Conservation (phyloP, 2,113 vertebrate species). For the Pogona vitticeps region DNA sequence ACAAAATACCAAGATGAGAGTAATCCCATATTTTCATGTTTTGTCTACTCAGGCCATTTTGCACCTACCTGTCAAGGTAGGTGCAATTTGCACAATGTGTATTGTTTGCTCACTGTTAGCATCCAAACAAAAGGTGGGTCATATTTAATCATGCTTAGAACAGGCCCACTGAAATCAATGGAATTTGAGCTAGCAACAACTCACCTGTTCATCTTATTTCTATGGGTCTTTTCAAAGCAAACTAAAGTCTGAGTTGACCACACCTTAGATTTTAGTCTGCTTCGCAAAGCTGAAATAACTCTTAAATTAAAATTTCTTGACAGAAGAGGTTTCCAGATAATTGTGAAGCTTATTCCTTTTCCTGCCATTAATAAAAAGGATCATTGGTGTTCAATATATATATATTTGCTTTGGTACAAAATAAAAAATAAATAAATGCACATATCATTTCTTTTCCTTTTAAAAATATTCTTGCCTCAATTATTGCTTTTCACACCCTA, state of each 20-base stretch:
- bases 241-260: no score
- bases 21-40: background rate
- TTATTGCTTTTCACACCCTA: conserved; percentile 15
- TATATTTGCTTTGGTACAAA: conserved; percentile 28
- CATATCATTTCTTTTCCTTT: background rate
- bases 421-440: background rate
- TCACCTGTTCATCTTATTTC: no score
- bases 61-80: conserved; percentile 14
- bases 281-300: no score
- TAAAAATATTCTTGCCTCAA: conserved; percentile 1
- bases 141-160: no score
- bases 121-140: background rate
- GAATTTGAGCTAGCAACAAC: no score
- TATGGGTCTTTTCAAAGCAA: no score
- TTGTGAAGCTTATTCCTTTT: background rate
- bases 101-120: conserved; percentile 25
- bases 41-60: background rate
- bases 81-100: no score
- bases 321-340: background rate
- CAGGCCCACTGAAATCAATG: no score
- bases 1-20: background rate
- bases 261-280: no score
- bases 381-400: background rate
- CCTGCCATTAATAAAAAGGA: background rate
- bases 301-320: no score